These are phyloP conservation scores for Alouatta palliata DNA, from an alignment of 2,113 vertebrate genomes.

Conservation along the genomic window DNA sequence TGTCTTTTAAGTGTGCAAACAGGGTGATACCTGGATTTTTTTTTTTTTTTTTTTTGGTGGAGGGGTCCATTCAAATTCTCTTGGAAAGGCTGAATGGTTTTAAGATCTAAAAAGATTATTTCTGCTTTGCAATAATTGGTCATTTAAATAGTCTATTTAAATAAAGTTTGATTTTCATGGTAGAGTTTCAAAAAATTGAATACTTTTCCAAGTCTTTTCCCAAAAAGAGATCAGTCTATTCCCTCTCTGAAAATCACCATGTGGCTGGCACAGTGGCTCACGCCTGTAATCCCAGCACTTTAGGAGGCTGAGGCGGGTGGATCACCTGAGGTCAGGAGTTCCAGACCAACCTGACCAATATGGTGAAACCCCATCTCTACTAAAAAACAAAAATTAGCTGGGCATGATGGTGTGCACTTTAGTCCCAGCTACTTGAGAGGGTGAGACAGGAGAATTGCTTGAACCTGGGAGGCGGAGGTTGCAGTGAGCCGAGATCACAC, in stretches of 20 bases:
- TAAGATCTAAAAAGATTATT: not conserved
- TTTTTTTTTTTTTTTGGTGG: not conserved
- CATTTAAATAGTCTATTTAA: not conserved
- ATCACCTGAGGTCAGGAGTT: too few relatives aligned
- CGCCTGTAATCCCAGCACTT: too few relatives aligned
- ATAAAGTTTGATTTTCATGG: constrained; percentile 3
- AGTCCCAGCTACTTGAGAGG: too few relatives aligned
- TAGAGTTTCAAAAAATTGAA: not conserved
- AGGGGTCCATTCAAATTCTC: not conserved
- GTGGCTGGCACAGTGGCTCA: not conserved
- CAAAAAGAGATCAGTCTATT: not conserved
- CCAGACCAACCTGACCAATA: too few relatives aligned
- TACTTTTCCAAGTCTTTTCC: not conserved
- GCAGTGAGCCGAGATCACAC: too few relatives aligned
- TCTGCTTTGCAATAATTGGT: not conserved
- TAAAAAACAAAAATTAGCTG: too few relatives aligned
- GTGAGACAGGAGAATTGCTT: too few relatives aligned
- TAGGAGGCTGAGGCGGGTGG: too few relatives aligned
- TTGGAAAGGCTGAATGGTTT: not conserved
- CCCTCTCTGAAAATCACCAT: not conserved
- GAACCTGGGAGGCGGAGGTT: too few relatives aligned
- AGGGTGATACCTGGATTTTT: not conserved
- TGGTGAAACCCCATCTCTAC: too few relatives aligned
- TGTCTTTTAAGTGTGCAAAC: constrained; percentile 17
- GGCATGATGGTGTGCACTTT: too few relatives aligned